Evolutionary conservation across 2,888 invertebrate genomes (phyloP).

Genomic region (Timandra comae): DNA sequence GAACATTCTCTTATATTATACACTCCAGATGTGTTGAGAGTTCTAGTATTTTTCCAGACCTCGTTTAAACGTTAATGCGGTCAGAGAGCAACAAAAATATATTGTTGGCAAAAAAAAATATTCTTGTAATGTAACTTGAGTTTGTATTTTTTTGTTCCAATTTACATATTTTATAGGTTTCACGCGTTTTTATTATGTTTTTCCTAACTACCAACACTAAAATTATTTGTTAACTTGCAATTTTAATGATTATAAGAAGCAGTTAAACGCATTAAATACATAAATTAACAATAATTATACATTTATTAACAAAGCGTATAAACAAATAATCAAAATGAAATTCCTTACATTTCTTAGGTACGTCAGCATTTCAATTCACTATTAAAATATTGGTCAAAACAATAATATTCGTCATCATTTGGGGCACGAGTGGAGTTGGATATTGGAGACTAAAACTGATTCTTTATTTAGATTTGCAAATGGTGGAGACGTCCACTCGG

Average conservation of each 20-base stretch:
- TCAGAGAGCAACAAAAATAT: conserved; percentile 38
- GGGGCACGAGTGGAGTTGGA: conserved; percentile 33
- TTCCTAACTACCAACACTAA: too few species aligned
- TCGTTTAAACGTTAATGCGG: conserved; percentile 39
- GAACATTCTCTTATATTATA: conserved; percentile 18
- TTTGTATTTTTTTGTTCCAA: conserved; percentile 1
- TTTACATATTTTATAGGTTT: not conserved
- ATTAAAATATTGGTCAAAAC: conserved; percentile 15
- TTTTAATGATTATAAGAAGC: too few species aligned
- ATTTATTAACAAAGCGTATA: conserved; percentile 11
- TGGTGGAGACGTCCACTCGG: conserved; percentile 23
- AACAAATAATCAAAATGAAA: conserved; percentile 8
- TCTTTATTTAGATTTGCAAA: conserved; percentile 48
- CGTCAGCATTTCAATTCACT: conserved; percentile 36
- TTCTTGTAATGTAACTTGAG: too few species aligned
- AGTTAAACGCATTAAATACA: too few species aligned
- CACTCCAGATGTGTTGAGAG: conserved; percentile 22
- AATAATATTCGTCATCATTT: conserved; percentile 25
- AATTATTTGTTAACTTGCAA: too few species aligned
- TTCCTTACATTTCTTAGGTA: conserved; percentile 49
- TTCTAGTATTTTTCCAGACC: conserved; percentile 25
- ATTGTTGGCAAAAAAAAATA: conserved; percentile 35
- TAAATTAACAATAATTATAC: too few species aligned
- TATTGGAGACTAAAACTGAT: conserved; percentile 39
- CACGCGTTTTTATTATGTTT: too few species aligned